Base-by-base conservation (phyloP, 2,888 invertebrate genomes). In the Pterostichus madidus region DNA sequence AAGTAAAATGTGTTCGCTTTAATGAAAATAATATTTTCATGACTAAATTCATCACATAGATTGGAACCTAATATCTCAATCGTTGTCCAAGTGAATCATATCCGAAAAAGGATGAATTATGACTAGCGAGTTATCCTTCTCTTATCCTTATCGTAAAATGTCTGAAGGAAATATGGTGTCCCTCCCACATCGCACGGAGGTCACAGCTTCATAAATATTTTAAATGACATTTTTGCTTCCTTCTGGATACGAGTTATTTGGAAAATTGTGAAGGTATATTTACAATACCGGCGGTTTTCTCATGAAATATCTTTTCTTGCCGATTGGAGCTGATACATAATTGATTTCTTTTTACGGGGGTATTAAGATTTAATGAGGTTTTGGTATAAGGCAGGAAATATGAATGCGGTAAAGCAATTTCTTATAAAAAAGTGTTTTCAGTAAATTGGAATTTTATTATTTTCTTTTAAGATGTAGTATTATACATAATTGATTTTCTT, bases 201-300 rank as follows among this genome's bases (percentile, higher is more conserved):
- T 59, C 64, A 35, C 7, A 24, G n/a, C 32, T 64, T 64, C 64
- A 64, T 64, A 64, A 64, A 64, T 64, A 64, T 64, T 64, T 31
- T 64, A 64, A 64, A 64, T 35, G 64, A 64, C 64, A 64, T 64
- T 64, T 64, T 11, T 64, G 64, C 64, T 35, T 11, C 64, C 31
- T 59, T 31, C 24, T 24, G 13, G 13, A 11, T 49, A n/a, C 31
- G 59, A 24, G 31, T 11, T 59, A 59, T 59, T 59, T 59, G 31
- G 59, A 59, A 24, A 59, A 59, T 31, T 59, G 59, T 8, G 2
- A 31, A 59, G 59, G 31, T 31, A 59, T 59, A 10, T 59, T 13
- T n/a, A 2, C 49, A 49, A 49, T 49, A 4, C 5, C 39, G 39
- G 0, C 39, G 39, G 6, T 39, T 39, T 39, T 49, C 49, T 4